phyloP scores from a whole-genome alignment of 2,797 vertebrate species.

The Lemur catta region DNA sequence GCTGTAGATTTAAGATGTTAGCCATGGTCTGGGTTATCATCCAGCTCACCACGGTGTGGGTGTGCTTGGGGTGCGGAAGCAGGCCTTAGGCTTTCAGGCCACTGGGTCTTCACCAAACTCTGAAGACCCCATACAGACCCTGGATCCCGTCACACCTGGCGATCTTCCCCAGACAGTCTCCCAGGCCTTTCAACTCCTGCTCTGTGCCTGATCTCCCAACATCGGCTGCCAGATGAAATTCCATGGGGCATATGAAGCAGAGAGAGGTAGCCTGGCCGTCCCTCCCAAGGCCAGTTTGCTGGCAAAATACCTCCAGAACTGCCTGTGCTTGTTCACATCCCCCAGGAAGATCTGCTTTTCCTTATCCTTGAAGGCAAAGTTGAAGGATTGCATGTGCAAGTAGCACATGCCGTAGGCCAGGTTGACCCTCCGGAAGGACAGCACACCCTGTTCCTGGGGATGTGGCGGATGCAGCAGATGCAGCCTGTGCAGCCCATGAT shows the following conservation, averaged over 20 bases:
- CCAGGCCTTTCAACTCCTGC: not conserved
- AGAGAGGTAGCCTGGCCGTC: not conserved
- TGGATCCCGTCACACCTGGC: slow-evolving; percentile 86
- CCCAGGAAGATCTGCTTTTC: not conserved
- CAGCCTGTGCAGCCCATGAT: not conserved
- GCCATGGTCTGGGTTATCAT: slow-evolving; percentile 85
- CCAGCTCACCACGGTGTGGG: slow-evolving; percentile 87
- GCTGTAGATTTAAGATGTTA: slow-evolving; percentile 7
- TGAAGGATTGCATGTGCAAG: not conserved
- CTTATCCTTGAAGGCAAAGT: not conserved
- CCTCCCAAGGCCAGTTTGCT: not conserved
- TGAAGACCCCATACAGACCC: slow-evolving; percentile 89
- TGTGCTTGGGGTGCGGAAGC: slow-evolving; percentile 89
- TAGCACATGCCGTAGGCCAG: not conserved
- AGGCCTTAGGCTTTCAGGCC: slow-evolving; percentile 86
- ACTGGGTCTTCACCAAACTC: slow-evolving; percentile 89
- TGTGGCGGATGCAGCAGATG: fast-evolving
- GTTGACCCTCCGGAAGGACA: not conserved
- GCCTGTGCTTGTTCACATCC: not conserved
- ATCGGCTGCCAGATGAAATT: not conserved
- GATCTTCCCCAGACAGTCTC: slow-evolving; percentile 88
- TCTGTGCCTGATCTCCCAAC: not conserved
- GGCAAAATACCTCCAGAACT: not conserved
- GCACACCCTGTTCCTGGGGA: not conserved
- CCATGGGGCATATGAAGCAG: not conserved